These are phyloP conservation scores for Spheniscus humboldti DNA, from an alignment of 2,797 vertebrate genomes.

Conservation along the genomic window DNA sequence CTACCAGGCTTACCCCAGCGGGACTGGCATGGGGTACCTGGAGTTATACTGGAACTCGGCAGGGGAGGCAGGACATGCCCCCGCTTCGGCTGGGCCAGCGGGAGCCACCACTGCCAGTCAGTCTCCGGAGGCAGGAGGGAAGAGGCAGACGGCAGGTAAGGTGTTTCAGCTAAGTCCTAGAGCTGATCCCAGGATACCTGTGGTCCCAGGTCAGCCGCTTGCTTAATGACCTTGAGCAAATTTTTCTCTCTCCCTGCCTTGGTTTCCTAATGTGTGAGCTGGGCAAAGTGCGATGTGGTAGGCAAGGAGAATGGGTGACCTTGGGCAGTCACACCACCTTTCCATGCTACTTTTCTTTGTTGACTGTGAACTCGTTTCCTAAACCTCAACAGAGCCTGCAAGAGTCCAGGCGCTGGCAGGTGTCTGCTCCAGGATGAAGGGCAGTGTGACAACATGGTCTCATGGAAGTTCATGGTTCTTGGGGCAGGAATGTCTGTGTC, in stretches of 20 bases:
- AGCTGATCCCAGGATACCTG: neutral
- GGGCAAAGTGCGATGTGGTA: neutral
- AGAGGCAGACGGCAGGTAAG: constrained; percentile 20
- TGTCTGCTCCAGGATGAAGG: neutral
- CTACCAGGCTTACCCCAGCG: neutral
- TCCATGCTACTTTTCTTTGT: neutral
- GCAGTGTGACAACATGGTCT: neutral
- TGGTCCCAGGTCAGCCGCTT: neutral
- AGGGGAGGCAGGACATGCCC: neutral
- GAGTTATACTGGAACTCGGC: constrained; percentile 19
- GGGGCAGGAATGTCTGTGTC: neutral
- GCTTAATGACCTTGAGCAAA: fast-evolving
- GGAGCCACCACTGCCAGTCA: neutral
- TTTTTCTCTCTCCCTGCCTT: neutral
- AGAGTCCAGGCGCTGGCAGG: neutral
- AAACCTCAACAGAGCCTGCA: neutral
- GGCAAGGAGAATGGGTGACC: neutral
- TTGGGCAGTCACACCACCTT: neutral
- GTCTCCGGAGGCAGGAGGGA: neutral
- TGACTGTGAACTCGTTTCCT: neutral
- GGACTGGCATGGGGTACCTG: neutral
- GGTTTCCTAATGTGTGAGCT: neutral
- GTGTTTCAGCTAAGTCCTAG: neutral
- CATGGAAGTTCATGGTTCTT: neutral
- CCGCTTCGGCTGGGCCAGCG: neutral